Percentiles rank a stretch among this genome's conserved stretches.
These are phyloP conservation scores for Drosophila albomicans DNA, from an alignment of 1,140 invertebrate species.

Conservation along the genomic window DNA sequence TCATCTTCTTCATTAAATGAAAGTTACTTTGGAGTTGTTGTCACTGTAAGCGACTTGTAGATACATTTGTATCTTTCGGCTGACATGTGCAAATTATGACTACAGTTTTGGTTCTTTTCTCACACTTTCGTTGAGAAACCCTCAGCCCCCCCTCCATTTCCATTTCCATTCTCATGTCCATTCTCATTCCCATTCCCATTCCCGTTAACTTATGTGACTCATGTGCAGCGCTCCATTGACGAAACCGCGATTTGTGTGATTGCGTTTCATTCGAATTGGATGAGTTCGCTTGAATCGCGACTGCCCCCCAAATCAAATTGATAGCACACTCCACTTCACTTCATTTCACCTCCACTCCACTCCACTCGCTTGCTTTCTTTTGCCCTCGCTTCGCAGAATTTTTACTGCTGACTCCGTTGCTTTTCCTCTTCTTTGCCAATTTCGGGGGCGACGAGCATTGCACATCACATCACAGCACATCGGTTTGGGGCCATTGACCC, in stretches of 20 bases:
- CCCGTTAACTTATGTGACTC: conserved; percentile 54
- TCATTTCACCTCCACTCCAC: no score
- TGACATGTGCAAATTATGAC: conserved; percentile 44
- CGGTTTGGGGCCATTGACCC: conserved; percentile 48
- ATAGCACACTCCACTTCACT: background rate
- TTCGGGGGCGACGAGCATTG: background rate
- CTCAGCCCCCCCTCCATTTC: conserved; percentile 2
- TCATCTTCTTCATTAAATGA: background rate
- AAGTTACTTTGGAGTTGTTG: conserved; percentile 13
- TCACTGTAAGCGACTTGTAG: conserved; percentile 10
- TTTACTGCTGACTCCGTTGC: conserved; percentile 46
- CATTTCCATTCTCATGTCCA: conserved; percentile 37
- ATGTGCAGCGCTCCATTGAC: conserved; percentile 33
- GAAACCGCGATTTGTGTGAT: conserved; percentile 28
- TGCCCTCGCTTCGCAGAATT: conserved; percentile 44
- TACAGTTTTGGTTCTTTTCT: conserved; percentile 43
- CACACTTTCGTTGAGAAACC: conserved; percentile 53
- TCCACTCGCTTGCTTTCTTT: conserved; percentile 10
- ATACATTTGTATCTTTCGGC: conserved; percentile 55
- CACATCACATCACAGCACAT: background rate
- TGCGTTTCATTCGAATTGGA: conserved; percentile 39
- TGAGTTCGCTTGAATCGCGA: conserved; percentile 39
- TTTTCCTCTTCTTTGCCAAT: conserved; percentile 34
- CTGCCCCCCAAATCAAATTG: conserved; percentile 5
- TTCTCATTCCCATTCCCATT: conserved; percentile 7